Evolutionary conservation across 2,113 vertebrate genomes (phyloP).

Genomic region (Chionis minor): DNA sequence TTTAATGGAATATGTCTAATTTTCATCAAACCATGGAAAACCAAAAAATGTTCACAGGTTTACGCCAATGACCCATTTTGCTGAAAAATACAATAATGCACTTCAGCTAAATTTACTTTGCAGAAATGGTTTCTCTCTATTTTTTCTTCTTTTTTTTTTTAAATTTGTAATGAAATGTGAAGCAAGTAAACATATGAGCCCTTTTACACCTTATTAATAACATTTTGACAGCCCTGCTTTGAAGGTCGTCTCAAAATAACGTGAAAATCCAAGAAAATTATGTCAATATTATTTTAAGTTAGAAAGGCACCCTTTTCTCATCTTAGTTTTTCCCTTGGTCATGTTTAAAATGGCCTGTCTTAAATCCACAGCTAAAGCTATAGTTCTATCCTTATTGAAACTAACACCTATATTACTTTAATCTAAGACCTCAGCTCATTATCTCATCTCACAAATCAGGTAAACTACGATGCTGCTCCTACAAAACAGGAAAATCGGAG

Average conservation of each 20-base stretch:
- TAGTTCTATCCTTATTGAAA: neutral
- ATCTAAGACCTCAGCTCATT: neutral
- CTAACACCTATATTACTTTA: neutral
- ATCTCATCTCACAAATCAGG: neutral
- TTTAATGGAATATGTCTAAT: constrained; percentile 13
- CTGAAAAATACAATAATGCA: neutral
- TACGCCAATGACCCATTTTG: neutral
- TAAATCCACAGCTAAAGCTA: neutral
- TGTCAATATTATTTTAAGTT: neutral
- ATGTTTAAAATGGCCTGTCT: neutral
- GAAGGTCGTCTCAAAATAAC: neutral
- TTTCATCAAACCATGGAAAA: constrained; percentile 13
- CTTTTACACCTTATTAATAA: constrained; percentile 18
- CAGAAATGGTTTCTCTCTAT: neutral
- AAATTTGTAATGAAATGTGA: neutral
- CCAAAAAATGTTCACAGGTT: neutral
- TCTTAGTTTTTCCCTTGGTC: neutral
- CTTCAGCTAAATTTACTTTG: neutral
- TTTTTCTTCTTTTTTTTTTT: neutral
- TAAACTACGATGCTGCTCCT: neutral
- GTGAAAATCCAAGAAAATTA: neutral
- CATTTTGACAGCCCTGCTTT: neutral
- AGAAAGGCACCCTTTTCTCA: neutral
- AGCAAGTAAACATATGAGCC: neutral
- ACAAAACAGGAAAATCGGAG: neutral